Conservation (phyloP, 2,113 vertebrate species). For the Chinchilla lanigera region DNA sequence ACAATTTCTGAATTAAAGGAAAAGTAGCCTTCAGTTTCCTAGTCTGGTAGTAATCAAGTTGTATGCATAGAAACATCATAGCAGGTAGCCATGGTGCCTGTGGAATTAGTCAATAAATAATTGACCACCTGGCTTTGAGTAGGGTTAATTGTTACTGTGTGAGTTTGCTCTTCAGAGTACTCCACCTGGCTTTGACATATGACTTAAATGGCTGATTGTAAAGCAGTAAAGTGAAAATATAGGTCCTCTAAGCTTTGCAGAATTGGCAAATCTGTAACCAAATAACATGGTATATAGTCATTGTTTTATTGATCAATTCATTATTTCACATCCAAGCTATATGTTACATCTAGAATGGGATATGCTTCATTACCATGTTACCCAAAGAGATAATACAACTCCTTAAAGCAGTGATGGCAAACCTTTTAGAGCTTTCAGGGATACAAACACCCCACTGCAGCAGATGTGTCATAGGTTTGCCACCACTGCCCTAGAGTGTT, state of each 20-base stretch:
- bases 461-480: not conserved
- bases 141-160: not conserved
- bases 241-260: constrained; percentile 33
- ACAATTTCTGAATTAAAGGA: constrained; percentile 47
- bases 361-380: constrained; percentile 31
- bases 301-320: constrained; percentile 54
- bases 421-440: not conserved
- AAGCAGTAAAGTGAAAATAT: constrained; percentile 50
- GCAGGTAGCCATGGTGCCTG: constrained; percentile 34
- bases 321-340: constrained; percentile 39
- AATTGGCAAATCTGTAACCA: constrained; percentile 6
- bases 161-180: constrained; percentile 51
- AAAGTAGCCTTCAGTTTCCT: constrained; percentile 22
- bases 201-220: constrained; percentile 38
- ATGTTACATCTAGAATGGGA: constrained; percentile 43
- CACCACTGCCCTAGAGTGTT: not conserved
- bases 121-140: not conserved
- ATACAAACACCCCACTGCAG: not conserved
- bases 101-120: constrained; percentile 41
- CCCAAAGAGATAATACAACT: not conserved
- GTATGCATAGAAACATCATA: constrained; percentile 3
- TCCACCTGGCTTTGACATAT: constrained; percentile 43
- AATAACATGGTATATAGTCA: constrained; percentile 39
- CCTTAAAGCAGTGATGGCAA: not conserved
- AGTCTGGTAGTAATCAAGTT: constrained; percentile 42